Percentiles rank a stretch among this genome's conserved stretches.
These are phyloP conservation scores for Pammene aurita DNA, from an alignment of 2,888 invertebrate genomes.

Conservation along the genomic window DNA sequence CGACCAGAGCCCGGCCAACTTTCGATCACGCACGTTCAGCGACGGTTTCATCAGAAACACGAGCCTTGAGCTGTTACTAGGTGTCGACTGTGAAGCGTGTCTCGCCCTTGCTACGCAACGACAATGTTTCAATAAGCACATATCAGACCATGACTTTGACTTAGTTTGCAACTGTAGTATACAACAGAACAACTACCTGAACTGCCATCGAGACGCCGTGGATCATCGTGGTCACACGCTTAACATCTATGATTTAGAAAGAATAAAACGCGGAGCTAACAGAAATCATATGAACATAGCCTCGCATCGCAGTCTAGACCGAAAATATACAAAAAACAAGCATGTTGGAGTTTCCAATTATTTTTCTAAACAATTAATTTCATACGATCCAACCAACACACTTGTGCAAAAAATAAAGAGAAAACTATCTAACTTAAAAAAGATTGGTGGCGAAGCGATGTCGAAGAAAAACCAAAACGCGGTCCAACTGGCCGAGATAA, in stretches of 20 bases:
- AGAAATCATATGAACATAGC: conserved; percentile 66
- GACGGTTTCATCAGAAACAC: conserved; percentile 80
- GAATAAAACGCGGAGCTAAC: conserved; percentile 72
- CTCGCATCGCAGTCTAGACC: conserved; percentile 77
- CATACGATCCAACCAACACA: conserved; percentile 77
- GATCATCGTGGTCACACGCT: conserved; percentile 73
- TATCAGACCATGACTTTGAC: conserved; percentile 73
- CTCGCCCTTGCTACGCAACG: conserved; percentile 74
- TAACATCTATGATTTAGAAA: conserved; percentile 76
- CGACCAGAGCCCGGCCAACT: conserved; percentile 65
- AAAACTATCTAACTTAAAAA: conserved; percentile 79
- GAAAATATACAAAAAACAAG: conserved; percentile 77
- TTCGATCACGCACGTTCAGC: conserved; percentile 78
- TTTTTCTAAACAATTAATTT: conserved; percentile 78
- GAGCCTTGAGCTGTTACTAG: conserved; percentile 77
- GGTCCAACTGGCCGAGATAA: conserved; percentile 78
- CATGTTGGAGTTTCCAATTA: conserved; percentile 77
- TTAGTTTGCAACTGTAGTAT: conserved; percentile 78
- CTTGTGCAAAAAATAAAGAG: conserved; percentile 80
- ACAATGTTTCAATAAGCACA: conserved; percentile 71
- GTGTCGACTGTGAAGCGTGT: conserved; percentile 81
- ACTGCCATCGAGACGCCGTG: conserved; percentile 66
- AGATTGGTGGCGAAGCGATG: conserved; percentile 76
- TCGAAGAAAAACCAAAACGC: conserved; percentile 77
- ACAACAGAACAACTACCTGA: conserved; percentile 74